Conservation (phyloP, 2,797 vertebrate species). For the Eremophila alpestris region DNA sequence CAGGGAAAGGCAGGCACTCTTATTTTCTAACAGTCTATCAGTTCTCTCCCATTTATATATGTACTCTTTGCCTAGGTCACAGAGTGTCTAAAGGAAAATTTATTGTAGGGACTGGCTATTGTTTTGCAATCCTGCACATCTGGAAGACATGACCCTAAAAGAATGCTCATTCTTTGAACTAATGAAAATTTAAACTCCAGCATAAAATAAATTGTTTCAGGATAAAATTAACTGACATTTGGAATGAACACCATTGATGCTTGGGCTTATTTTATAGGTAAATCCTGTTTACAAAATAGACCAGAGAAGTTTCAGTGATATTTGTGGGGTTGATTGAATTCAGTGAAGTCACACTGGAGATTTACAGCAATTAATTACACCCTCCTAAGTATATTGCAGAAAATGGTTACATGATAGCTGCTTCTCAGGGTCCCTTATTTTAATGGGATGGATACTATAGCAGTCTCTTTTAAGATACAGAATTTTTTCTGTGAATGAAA, state of each 20-base stretch:
- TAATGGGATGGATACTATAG: background rate
- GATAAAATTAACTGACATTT: constrained; percentile 1
- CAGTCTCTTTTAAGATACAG: background rate
- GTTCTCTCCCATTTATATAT: background rate
- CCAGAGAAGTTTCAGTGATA: background rate
- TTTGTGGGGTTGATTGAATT: background rate
- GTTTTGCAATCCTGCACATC: constrained; percentile 31
- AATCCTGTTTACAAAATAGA: background rate
- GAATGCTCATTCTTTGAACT: background rate
- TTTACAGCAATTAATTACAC: background rate
- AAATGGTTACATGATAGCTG: background rate
- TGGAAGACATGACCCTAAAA: constrained; percentile 20
- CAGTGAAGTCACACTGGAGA: background rate
- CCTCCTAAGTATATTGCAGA: background rate
- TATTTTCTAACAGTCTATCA: background rate
- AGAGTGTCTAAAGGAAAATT: background rate
- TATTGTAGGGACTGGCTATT: background rate
- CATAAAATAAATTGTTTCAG: background rate
- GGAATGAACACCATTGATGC: background rate
- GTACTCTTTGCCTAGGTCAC: background rate
- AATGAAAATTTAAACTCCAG: background rate
- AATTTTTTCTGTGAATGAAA: constrained; percentile 33
- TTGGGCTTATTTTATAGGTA: background rate
- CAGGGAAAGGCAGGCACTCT: background rate
- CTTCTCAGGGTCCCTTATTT: background rate